Evolutionary conservation across 2,888 invertebrate species (phyloP).

Genomic region (Archips xylosteana): DNA sequence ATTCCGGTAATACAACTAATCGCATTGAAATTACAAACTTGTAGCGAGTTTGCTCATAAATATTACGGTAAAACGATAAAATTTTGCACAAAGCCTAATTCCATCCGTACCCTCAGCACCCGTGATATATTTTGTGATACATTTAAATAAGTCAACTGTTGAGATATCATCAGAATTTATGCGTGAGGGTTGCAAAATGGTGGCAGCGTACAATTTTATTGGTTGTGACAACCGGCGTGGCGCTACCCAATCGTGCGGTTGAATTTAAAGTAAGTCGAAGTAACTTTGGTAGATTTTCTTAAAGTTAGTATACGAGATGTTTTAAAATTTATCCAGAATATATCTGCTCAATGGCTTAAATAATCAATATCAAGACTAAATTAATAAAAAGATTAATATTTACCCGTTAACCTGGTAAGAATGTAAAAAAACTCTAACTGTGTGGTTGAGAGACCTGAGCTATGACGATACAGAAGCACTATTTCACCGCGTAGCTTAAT

Average conservation of each 20-base stretch:
- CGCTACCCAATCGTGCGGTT: slow-evolving; percentile 52
- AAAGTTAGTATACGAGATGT: not conserved
- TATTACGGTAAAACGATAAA: slow-evolving; percentile 11
- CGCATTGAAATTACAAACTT: not conserved
- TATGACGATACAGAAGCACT: too few species aligned
- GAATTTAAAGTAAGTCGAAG: slow-evolving; percentile 39
- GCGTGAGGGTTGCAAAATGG: slow-evolving; percentile 62
- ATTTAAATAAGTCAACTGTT: slow-evolving; percentile 63
- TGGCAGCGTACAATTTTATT: slow-evolving; percentile 64
- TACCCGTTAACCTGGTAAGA: too few species aligned
- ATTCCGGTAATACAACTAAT: not conserved
- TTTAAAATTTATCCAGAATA: too few species aligned
- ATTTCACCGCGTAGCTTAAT: too few species aligned
- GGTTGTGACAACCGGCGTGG: slow-evolving; percentile 67
- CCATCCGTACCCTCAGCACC: slow-evolving; percentile 34
- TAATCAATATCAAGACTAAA: too few species aligned
- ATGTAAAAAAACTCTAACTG: too few species aligned
- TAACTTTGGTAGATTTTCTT: slow-evolving; percentile 14
- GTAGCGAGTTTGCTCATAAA: not conserved
- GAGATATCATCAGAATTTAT: slow-evolving; percentile 73
- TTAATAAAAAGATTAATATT: too few species aligned
- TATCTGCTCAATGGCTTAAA: too few species aligned
- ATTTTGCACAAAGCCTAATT: slow-evolving; percentile 33
- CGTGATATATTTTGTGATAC: slow-evolving; percentile 52
- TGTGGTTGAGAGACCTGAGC: too few species aligned